Percentiles rank a stretch among this genome's conserved stretches.
These are phyloP conservation scores for Melanotaenia boesemani DNA, from an alignment of 2,797 vertebrate genomes.

Conservation along the genomic window DNA sequence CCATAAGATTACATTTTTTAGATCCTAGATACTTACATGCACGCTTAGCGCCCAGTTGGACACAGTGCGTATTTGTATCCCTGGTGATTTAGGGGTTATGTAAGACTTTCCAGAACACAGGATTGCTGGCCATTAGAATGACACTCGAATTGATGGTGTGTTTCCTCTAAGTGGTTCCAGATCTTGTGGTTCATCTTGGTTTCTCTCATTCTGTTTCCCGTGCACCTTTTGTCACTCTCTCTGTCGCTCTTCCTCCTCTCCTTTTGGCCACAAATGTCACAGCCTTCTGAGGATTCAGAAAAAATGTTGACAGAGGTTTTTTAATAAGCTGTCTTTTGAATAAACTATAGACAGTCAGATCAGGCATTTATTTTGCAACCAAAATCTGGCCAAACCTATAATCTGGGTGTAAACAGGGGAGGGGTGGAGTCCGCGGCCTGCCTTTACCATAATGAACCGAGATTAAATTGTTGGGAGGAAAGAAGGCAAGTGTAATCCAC, in stretches of 20 bases:
- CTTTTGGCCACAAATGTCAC: constrained; percentile 5
- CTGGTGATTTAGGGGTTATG: constrained; percentile 38
- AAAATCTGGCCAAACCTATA: constrained; percentile 64
- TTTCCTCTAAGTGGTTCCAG: constrained; percentile 69
- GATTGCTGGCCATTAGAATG: constrained; percentile 42
- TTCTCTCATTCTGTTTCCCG: constrained; percentile 23
- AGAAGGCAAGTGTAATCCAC: constrained; percentile 65
- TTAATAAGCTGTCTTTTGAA: constrained; percentile 32
- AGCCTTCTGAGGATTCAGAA: constrained; percentile 29
- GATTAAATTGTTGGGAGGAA: constrained; percentile 60
- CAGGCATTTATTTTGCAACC: constrained; percentile 55
- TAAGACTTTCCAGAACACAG: constrained; percentile 42
- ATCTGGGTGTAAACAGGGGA: constrained; percentile 69
- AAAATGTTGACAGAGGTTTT: constrained; percentile 36
- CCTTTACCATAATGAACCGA: constrained; percentile 53
- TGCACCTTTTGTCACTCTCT: constrained; percentile 9
- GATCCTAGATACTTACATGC: not conserved
- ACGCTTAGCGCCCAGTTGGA: not conserved
- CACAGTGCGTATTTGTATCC: constrained; percentile 9
- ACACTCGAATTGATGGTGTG: constrained; percentile 60
- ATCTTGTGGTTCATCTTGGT: constrained; percentile 48
- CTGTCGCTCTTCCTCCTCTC: not conserved
- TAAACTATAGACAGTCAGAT: constrained; percentile 40
- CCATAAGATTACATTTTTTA: not conserved
- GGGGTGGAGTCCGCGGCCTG: constrained; percentile 55